Conservation (phyloP, 2,113 vertebrate genomes). For the Chionomys nivalis region DNA sequence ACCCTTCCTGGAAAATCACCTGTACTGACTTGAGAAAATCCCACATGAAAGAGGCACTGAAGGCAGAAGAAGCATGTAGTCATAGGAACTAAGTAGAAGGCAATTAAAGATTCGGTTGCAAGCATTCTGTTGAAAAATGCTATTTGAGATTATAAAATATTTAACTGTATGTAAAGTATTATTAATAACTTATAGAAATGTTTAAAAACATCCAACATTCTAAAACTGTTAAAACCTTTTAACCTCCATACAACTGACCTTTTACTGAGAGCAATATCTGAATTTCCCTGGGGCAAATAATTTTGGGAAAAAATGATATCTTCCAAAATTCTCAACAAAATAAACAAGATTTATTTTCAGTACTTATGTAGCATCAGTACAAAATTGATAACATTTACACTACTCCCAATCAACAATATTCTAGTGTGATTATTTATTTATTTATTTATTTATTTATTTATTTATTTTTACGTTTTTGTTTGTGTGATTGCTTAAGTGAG, state of each 20-base stretch:
- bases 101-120: background rate
- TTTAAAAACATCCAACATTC: background rate
- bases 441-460: too few species aligned
- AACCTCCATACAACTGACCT: background rate
- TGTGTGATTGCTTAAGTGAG: background rate
- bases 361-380: background rate
- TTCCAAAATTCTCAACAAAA: background rate
- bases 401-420: background rate
- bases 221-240: background rate
- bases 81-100: background rate
- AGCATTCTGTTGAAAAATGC: background rate
- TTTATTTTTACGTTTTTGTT: background rate
- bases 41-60: background rate
- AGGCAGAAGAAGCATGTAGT: background rate
- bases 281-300: constrained; percentile 21
- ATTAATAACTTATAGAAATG: background rate
- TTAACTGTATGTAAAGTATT: background rate
- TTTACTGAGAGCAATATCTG: constrained; percentile 32
- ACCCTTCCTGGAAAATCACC: background rate
- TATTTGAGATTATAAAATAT: background rate
- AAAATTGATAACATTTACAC: background rate
- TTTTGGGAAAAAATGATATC: constrained; percentile 22
- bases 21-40: background rate
- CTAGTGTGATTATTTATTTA: background rate
- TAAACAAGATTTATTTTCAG: background rate